Percentiles rank a stretch among this genome's conserved stretches.
These are phyloP conservation scores for Stomorhina lunata DNA, from an alignment of 2,888 invertebrate species.

Conservation along the genomic window DNA sequence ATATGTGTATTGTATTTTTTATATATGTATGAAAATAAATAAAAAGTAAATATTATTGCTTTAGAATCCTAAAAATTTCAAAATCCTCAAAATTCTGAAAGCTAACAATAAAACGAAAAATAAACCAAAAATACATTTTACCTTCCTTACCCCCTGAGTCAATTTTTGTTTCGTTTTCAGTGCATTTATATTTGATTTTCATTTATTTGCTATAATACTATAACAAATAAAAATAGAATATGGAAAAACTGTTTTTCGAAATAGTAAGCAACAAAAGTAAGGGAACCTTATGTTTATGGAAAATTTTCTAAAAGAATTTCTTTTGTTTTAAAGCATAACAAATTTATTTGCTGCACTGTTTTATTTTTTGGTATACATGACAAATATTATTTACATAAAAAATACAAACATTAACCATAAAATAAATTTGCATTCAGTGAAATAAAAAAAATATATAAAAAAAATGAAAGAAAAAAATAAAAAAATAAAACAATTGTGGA, in stretches of 20 bases:
- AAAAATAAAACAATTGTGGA: not conserved
- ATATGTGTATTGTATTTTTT: not conserved
- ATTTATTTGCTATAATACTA: conserved; percentile 36
- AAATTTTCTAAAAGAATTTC: too few relatives aligned
- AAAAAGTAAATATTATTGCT: conserved; percentile 47
- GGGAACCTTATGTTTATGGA: too few relatives aligned
- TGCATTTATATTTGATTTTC: conserved; percentile 13
- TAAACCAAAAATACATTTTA: not conserved
- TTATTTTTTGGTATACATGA: not conserved
- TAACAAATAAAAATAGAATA: conserved; percentile 29
- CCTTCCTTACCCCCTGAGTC: not conserved
- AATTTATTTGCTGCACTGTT: not conserved
- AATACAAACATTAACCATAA: conserved; percentile 41
- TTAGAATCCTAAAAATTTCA: conserved; percentile 20
- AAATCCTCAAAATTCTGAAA: not conserved
- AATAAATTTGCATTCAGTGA: conserved; percentile 47
- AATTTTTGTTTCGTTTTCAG: not conserved
- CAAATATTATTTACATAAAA: conserved; percentile 46
- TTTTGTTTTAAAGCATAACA: too few relatives aligned
- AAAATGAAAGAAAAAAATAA: not conserved
- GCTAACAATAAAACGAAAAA: not conserved
- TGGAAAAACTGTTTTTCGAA: not conserved
- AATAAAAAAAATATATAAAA: conserved; percentile 5
- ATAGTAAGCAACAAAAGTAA: not conserved
- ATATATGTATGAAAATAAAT: conserved; percentile 38